These are phyloP conservation scores for Rostratula benghalensis DNA, from an alignment of 2,113 vertebrate genomes.

Conservation along the genomic window DNA sequence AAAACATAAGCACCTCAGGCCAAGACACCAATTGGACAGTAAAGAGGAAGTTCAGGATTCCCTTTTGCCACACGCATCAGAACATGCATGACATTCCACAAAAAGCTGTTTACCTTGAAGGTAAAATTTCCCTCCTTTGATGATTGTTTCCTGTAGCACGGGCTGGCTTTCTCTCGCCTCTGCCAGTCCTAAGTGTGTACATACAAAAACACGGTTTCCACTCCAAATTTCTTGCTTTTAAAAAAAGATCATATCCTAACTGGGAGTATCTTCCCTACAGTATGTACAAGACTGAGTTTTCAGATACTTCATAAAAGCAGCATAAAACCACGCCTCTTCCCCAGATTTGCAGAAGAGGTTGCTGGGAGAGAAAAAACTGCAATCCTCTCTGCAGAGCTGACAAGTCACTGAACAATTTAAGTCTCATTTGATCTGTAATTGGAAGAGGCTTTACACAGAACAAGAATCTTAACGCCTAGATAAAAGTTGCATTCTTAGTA, in stretches of 20 bases:
- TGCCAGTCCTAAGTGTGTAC: not conserved
- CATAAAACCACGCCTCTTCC: not conserved
- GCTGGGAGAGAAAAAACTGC: not conserved
- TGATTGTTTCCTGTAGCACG: not conserved
- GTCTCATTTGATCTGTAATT: conserved; percentile 18
- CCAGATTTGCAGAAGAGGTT: not conserved
- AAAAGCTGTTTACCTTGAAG: not conserved
- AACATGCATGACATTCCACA: not conserved
- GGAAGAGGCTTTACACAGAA: conserved; percentile 21
- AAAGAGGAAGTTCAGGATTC: not conserved
- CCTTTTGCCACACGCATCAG: not conserved
- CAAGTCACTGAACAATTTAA: not conserved
- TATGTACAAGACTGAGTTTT: not conserved
- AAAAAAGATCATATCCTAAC: not conserved
- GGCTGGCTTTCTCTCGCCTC: not conserved
- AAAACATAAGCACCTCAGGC: not conserved
- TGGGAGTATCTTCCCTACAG: not conserved
- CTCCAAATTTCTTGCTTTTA: not conserved
- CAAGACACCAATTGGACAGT: not conserved
- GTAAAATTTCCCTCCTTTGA: not conserved
- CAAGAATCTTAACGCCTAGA: not conserved
- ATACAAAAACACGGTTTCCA: not conserved
- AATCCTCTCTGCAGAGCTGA: conserved; percentile 12
- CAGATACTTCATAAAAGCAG: not conserved
- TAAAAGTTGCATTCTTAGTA: not conserved